Percentiles rank a stretch among this genome's conserved stretches.
These are phyloP conservation scores for Camponotus pennsylvanicus DNA, from an alignment of 1,140 invertebrate species.

Conservation along the genomic window DNA sequence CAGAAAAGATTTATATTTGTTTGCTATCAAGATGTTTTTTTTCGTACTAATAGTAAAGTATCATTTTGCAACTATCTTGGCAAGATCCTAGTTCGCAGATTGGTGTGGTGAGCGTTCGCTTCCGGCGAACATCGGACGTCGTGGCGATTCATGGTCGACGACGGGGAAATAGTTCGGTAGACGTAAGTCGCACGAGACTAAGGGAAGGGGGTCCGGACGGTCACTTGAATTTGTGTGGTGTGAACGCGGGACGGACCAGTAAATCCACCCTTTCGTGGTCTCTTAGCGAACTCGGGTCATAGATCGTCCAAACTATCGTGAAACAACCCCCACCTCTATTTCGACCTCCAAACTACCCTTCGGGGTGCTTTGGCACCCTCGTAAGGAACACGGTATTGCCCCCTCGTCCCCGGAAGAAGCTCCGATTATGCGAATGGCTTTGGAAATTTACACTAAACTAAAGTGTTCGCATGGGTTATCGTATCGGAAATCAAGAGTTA, in stretches of 20 bases:
- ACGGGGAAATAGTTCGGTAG: conserved; percentile 75
- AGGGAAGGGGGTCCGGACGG: conserved; percentile 68
- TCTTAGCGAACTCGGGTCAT: conserved; percentile 84
- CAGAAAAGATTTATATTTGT: background rate
- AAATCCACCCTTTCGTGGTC: conserved; percentile 85
- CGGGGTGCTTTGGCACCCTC: conserved; percentile 71
- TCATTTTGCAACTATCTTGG: conserved; percentile 1
- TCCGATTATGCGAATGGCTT: conserved; percentile 76
- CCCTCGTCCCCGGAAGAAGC: conserved; percentile 53
- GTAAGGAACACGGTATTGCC: conserved; percentile 67
- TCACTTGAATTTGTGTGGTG: conserved; percentile 86
- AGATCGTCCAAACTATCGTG: conserved; percentile 84
- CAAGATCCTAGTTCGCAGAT: conserved; percentile 41
- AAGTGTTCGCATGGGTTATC: background rate
- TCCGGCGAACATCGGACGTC: conserved; percentile 45
- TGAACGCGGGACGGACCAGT: conserved; percentile 84
- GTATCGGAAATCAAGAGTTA: background rate
- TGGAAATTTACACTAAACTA: conserved; percentile 63
- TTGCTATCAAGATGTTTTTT: background rate
- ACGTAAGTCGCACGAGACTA: conserved; percentile 77
- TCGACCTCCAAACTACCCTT: conserved; percentile 72
- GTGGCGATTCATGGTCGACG: conserved; percentile 61
- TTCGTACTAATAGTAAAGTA: background rate
- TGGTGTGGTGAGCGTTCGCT: conserved; percentile 50
- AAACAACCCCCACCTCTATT: conserved; percentile 78